These are phyloP conservation scores for Nyctalus aviator DNA, from an alignment of 2,797 vertebrate species.

Conservation along the genomic window DNA sequence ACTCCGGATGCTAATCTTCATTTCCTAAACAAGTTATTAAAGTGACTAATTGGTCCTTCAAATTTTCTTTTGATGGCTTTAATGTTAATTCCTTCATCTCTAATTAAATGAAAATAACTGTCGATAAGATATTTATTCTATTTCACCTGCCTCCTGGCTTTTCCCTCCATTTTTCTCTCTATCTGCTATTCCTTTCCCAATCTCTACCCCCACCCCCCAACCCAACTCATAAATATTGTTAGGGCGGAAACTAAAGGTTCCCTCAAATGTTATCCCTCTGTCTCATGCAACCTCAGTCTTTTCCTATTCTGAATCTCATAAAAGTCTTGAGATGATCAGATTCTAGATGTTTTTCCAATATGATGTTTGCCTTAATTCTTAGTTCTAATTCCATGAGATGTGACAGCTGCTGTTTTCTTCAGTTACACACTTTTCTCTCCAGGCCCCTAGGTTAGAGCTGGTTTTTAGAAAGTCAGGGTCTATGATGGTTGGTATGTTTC, in stretches of 20 bases:
- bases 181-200: background rate
- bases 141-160: background rate
- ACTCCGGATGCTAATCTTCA: slow-evolving; percentile 54
- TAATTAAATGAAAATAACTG: background rate
- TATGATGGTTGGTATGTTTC: background rate
- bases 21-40: slow-evolving; percentile 52
- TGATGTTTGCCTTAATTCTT: background rate
- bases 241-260: background rate
- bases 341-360: background rate
- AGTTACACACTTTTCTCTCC: background rate
- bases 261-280: background rate
- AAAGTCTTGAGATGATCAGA: background rate
- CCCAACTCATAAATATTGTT: background rate
- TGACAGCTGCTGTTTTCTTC: background rate
- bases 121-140: background rate
- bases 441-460: background rate
- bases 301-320: background rate
- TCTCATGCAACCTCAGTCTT: background rate
- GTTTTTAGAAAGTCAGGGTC: background rate
- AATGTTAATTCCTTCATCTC: background rate
- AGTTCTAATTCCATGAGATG: background rate
- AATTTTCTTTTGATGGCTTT: slow-evolving; percentile 22
- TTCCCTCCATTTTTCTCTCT: background rate
- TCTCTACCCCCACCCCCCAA: background rate
- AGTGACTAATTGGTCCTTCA: slow-evolving; percentile 15